phyloP scores from a whole-genome alignment of 2,888 invertebrate genomes.

The Amaurobius ferox region DNA sequence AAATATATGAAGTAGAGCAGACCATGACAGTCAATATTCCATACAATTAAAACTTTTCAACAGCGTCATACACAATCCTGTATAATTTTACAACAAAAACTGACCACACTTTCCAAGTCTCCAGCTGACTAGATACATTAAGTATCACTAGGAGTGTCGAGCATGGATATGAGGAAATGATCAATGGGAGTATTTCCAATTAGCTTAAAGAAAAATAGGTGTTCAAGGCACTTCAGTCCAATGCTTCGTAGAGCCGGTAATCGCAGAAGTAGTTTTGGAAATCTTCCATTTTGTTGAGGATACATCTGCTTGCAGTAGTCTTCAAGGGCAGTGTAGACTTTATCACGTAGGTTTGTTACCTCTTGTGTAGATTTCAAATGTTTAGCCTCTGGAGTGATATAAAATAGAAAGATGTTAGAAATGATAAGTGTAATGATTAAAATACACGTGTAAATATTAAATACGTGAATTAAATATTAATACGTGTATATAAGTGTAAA shows the following conservation, averaged over 20 bases:
- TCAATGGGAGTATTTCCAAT: constrained; percentile 92
- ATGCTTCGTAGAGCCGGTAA: constrained; percentile 93
- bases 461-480: no score
- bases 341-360: constrained; percentile 92
- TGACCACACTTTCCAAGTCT: background rate
- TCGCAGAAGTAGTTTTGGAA: constrained; percentile 93
- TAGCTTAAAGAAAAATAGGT: constrained; percentile 94
- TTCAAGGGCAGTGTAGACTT: constrained; percentile 95
- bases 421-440: no score
- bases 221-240: constrained; percentile 94
- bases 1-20: no score
- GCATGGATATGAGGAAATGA: constrained; percentile 88
- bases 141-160: constrained; percentile 80
- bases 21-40: no score
- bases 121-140: constrained; percentile 29
- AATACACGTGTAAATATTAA: no score
- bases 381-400: constrained; percentile 89
- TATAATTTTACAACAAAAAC: background rate
- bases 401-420: no score
- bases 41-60: background rate
- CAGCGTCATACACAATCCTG: background rate
- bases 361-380: constrained; percentile 89
- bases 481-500: no score
- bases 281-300: constrained; percentile 94
- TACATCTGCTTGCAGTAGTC: constrained; percentile 93